Conservation (phyloP, 2,113 vertebrate genomes). For the Polypterus senegalus region DNA sequence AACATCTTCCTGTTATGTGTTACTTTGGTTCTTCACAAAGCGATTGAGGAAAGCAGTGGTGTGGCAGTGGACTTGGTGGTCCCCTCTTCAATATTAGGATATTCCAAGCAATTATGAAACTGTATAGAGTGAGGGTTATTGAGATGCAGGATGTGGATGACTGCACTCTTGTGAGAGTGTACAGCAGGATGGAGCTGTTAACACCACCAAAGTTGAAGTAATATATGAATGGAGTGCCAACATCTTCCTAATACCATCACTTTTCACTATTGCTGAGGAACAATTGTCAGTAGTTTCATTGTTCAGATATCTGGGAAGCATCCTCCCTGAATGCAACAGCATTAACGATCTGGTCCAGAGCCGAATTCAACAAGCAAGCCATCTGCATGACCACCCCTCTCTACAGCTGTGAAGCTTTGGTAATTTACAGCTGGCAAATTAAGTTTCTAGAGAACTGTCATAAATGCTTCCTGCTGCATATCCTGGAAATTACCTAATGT, state of each 20-base stretch:
- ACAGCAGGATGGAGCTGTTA: background rate
- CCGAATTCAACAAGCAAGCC: too few species aligned
- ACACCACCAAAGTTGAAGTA: background rate
- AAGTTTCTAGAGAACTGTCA: constrained; percentile 1
- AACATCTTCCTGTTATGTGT: constrained; percentile 10
- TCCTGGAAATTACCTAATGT: constrained; percentile 7
- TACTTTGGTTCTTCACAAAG: constrained; percentile 5
- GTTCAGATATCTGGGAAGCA: too few species aligned
- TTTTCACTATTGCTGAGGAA: too few species aligned
- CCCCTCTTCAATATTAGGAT: constrained; percentile 1
- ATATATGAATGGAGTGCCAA: background rate
- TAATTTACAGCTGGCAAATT: constrained; percentile 11
- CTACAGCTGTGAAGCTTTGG: constrained; percentile 10
- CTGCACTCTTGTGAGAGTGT: background rate
- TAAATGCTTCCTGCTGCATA: constrained; percentile 4
- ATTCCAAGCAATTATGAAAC: background rate
- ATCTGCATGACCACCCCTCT: too few species aligned
- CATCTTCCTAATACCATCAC: too few species aligned
- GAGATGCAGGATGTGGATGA: too few species aligned
- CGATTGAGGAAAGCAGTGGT: background rate
- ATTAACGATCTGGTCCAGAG: too few species aligned
- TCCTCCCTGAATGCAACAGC: too few species aligned
- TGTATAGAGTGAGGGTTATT: background rate
- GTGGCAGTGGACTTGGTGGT: background rate
- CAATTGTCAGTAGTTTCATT: too few species aligned